These are phyloP conservation scores for Dinocampus coccinellae DNA, from an alignment of 2,888 invertebrate species.

Conservation along the genomic window DNA sequence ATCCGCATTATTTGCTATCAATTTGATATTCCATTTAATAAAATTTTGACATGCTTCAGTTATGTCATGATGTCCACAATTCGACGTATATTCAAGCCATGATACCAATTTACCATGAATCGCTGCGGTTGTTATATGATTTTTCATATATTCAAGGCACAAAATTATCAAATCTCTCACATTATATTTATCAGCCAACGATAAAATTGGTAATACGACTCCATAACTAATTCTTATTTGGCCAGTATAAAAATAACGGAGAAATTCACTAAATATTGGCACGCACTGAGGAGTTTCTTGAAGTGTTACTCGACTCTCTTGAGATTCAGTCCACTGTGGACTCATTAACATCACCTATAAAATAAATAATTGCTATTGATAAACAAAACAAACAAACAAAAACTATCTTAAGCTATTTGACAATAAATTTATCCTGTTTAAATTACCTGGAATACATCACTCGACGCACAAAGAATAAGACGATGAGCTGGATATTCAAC, in stretches of 20 bases:
- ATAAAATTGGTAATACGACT: slow-evolving; percentile 88
- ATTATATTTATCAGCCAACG: slow-evolving; percentile 95
- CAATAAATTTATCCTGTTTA: too few relatives aligned
- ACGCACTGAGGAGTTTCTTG: slow-evolving; percentile 89
- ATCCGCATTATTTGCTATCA: slow-evolving; percentile 83
- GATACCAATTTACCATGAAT: slow-evolving; percentile 85
- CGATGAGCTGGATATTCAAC: slow-evolving; percentile 89
- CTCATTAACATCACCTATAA: slow-evolving; percentile 94
- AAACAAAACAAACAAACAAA: not conserved
- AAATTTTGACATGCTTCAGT: slow-evolving; percentile 84
- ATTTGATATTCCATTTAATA: slow-evolving; percentile 92
- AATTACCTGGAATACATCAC: slow-evolving; percentile 92
- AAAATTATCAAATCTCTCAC: slow-evolving; percentile 88
- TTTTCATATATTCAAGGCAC: slow-evolving; percentile 89
- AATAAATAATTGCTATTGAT: slow-evolving; percentile 10
- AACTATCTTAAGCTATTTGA: too few relatives aligned
- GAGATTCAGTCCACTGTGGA: slow-evolving; percentile 92
- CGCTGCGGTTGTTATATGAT: slow-evolving; percentile 88
- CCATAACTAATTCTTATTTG: slow-evolving; percentile 87
- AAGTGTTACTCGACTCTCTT: slow-evolving; percentile 85
- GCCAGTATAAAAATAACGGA: slow-evolving; percentile 93
- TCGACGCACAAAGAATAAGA: slow-evolving; percentile 91
- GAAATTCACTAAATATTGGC: slow-evolving; percentile 87
- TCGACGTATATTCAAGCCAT: slow-evolving; percentile 92
- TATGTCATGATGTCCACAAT: slow-evolving; percentile 82